Percentiles rank a stretch among this genome's conserved stretches.
These are phyloP conservation scores for Apogon hyalosoma DNA, from an alignment of 2,797 vertebrate genomes.

Conservation along the genomic window DNA sequence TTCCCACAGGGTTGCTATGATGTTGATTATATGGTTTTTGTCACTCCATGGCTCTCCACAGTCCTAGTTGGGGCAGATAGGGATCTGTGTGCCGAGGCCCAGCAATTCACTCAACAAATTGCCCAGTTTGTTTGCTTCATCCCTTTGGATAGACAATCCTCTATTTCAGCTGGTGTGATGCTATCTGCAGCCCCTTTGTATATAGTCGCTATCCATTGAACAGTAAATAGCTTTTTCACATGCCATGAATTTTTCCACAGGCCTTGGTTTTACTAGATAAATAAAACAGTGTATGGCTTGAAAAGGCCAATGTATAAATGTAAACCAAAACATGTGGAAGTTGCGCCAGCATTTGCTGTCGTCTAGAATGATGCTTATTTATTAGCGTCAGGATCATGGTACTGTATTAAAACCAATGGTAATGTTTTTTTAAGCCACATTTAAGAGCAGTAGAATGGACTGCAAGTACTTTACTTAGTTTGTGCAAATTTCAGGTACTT, in stretches of 20 bases:
- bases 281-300: conserved; percentile 18
- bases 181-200: conserved; percentile 63
- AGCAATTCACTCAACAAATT: conserved; percentile 72
- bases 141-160: conserved; percentile 64
- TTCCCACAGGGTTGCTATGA: conserved; percentile 24
- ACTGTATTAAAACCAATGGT: too few relatives aligned
- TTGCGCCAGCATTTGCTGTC: too few relatives aligned
- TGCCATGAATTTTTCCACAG: conserved; percentile 46
- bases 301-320: conserved; percentile 23
- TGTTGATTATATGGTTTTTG: conserved; percentile 53
- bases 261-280: conserved; percentile 45
- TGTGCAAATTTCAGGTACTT: too few relatives aligned
- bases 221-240: conserved; percentile 72
- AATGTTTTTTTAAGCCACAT: too few relatives aligned
- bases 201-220: conserved; percentile 51
- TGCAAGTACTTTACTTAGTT: too few relatives aligned
- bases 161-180: conserved; percentile 50
- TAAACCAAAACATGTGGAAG: not conserved
- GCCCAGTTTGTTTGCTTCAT: conserved; percentile 69
- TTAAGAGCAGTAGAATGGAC: too few relatives aligned
- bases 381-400: too few relatives aligned
- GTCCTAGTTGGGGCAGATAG: conserved; percentile 51
- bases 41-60: conserved; percentile 1
- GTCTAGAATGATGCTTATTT: too few relatives aligned
- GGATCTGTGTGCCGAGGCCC: conserved; percentile 45